Percentiles rank a stretch among this genome's conserved stretches.
Evolutionary conservation across 2,113 vertebrate species (phyloP).

Genomic region (Labrus mixtus): DNA sequence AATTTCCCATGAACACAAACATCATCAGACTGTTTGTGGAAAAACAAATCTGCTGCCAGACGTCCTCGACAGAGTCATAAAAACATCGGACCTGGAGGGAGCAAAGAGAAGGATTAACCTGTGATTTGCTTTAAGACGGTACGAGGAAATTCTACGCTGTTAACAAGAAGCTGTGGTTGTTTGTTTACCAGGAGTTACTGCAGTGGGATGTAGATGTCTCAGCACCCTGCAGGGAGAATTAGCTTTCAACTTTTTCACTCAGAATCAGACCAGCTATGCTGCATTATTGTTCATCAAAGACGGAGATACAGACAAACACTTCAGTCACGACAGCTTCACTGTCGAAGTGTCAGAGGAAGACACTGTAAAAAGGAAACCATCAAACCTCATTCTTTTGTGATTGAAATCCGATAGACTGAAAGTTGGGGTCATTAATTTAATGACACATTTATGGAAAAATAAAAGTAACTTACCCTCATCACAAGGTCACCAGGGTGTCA

Average conservation of each 20-base stretch:
- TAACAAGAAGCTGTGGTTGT: conserved; percentile 63
- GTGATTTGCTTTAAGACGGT: conserved; percentile 42
- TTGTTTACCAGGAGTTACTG: conserved; percentile 58
- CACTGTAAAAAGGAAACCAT: conserved; percentile 19
- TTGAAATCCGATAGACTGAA: no score
- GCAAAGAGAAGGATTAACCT: neutral
- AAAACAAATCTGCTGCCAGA: conserved; percentile 51
- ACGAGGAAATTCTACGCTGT: conserved; percentile 64
- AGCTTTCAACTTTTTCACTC: conserved; percentile 49
- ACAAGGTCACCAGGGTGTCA: neutral
- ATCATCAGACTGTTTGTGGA: conserved; percentile 47
- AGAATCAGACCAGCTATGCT: conserved; percentile 41
- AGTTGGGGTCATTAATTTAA: no score
- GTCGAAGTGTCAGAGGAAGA: conserved; percentile 65
- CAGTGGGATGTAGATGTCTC: conserved; percentile 39
- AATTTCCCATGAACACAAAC: conserved; percentile 27
- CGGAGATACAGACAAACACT: neutral
- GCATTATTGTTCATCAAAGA: conserved; percentile 67
- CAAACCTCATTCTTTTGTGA: conserved; percentile 24
- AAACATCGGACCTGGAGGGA: conserved; percentile 33
- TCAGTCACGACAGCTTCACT: conserved; percentile 31
- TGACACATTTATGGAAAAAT: no score
- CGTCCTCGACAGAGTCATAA: conserved; percentile 32
- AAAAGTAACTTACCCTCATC: no score
- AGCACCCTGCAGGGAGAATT: conserved; percentile 57